Evolutionary conservation across 2,113 vertebrate species (phyloP), one percentile per base, ranked within the genome.

Genomic region (Spea multiplicata): DNA sequence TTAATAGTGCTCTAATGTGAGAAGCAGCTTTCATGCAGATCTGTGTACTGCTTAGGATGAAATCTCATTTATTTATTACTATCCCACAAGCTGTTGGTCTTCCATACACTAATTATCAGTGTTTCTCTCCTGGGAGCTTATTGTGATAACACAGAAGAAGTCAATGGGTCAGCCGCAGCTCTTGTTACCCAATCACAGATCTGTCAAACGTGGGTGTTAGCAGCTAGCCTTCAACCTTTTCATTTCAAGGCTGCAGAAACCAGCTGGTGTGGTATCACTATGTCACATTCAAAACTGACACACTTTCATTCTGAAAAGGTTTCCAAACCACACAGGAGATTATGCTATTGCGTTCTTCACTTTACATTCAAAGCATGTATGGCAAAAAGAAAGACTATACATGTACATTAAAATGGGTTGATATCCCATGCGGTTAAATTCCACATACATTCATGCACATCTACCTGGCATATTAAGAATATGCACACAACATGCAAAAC

Each of bases 71-170:
- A 73, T 80, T 80, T 73, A 80, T 80, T 73, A 59, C 73, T 68
- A 52, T 52, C 62, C 9, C 64, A 67, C 77, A 73, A 62, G 16
- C 8, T 65, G 53, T 61, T 55, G 71, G 57, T 67, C 5, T 75
- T 71, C 83, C n/a, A 74, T 59, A 0, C 44, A 68, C 70, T 83
- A 80, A 83, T 82, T 84, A 84, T 81, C 48, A 65, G 57, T 74
- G 8, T 78, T 13, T 49, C 17, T 85, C 69, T 46, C 49, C 61
- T 59, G 65, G 78, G 78, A 81, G 48, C 16, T 48, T 6, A 69
- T 16, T 75, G 68, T 6, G 81, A 62, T 48, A 82, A 64, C 57
- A 79, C 30, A 5, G 45, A 86, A 86, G 14, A 86, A 75, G 75
- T 13, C 80, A 85, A 8, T 17, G 67, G 55, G 64, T 30, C 74